A percentile compares a stretch with the other conserved stretches of the same genome.
These are phyloP conservation scores for Schlechtendalia chinensis DNA, from an alignment of 1,140 invertebrate species.

Conservation along the genomic window DNA sequence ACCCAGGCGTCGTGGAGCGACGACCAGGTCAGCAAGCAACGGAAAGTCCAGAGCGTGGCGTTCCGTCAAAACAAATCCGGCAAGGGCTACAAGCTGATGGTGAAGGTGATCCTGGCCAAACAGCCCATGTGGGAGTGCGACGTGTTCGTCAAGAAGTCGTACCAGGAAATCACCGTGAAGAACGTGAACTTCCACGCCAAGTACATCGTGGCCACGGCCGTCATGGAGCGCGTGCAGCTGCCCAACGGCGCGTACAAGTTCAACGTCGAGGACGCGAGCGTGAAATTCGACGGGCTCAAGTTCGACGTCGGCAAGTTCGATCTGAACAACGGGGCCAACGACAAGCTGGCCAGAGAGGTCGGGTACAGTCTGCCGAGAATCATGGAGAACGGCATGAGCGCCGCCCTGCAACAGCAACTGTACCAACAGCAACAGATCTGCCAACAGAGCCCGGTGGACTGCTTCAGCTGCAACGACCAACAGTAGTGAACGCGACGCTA, in stretches of 20 bases:
- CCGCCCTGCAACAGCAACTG: slow-evolving; percentile 21
- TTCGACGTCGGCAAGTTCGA: slow-evolving; percentile 18
- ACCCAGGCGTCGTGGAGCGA: not conserved
- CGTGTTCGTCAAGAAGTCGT: not conserved
- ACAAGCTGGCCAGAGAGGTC: not conserved
- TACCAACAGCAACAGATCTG: slow-evolving; percentile 26
- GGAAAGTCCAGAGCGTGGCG: not conserved
- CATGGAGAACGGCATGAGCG: slow-evolving; percentile 21
- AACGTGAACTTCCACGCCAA: slow-evolving; percentile 17
- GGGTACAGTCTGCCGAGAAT: not conserved
- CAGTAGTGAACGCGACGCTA: not conserved
- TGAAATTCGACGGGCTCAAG: not conserved
- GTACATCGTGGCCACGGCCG: slow-evolving; percentile 21
- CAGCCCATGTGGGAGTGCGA: slow-evolving; percentile 8
- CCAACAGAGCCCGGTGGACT: slow-evolving; percentile 4
- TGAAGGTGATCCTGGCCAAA: slow-evolving; percentile 7
- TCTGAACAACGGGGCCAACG: not conserved
- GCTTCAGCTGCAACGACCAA: not conserved
- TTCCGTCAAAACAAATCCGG: slow-evolving; percentile 22
- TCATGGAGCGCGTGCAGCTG: not conserved
- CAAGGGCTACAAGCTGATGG: slow-evolving; percentile 10
- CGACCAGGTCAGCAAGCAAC: no score
- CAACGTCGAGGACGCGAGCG: not conserved
- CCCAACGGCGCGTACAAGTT: not conserved
- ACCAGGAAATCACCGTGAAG: not conserved